Base-by-base conservation (phyloP, 2,797 vertebrate species). In the Cossypha niveicapilla region DNA sequence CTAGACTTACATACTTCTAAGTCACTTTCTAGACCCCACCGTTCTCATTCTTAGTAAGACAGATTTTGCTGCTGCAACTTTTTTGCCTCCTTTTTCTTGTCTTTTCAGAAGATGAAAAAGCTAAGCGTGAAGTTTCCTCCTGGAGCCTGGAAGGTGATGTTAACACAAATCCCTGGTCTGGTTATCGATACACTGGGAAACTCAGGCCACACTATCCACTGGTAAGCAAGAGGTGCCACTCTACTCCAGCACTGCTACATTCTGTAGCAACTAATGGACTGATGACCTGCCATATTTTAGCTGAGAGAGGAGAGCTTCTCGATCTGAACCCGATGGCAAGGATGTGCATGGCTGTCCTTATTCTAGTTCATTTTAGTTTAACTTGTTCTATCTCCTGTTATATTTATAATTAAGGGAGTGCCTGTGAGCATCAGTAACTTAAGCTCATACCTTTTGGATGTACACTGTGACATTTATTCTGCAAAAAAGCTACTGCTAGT, bases 91-190 rank as follows among this genome's bases (percentile, higher is more conserved):
- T 90, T 79, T 60, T 61, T 30, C 41, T 57, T 90, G 34, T 56
- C 54, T 84, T 96, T 93, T 66, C 90, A 99, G 98, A 99, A 97
- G 99, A 99, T 90, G 99, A 99, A 95, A 98, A 98, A 96, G 98
- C 98, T 51, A 99, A 99, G 91, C 98, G 97, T 95, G 98, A 99
- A 86, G 95, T 97, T 61, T 98, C 98, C 54, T 97, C 97, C 8
- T 99, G 98, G 97, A 99, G 98, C 68, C 94, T 99, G 86, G 99
- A 99, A 96, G 98, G 98, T 15, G 99, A 99, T 19, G 80, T 98
- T 84, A 99, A 99, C 97, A 99, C 98, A 93, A 99, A 99, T 94
- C 99, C 99, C 10, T 99, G 99, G 99, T 98, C 98, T 61, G 99
- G 99, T 56, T 99, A 99, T 97, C 98, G 99, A 65, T 99, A 98